Conservation (phyloP, 2,113 vertebrate species). For the Esox niger region DNA sequence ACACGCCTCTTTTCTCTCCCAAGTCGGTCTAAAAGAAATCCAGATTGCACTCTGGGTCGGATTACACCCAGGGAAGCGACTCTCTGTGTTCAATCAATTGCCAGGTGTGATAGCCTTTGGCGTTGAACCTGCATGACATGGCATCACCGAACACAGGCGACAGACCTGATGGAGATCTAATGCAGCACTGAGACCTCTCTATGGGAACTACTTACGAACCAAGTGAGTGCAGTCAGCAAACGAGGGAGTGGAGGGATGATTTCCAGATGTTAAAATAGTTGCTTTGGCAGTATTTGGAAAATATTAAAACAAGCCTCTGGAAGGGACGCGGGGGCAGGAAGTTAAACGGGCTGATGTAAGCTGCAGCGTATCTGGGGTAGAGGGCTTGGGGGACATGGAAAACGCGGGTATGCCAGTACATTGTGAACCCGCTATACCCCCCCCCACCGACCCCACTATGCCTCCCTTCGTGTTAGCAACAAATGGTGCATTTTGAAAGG, state of each 20-base stretch:
- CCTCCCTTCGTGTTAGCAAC: constrained; percentile 44
- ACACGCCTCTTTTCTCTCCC: constrained; percentile 62
- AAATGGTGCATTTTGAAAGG: constrained; percentile 31
- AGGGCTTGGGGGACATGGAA: constrained; percentile 15
- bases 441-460: neutral
- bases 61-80: neutral
- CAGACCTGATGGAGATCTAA: constrained; percentile 43
- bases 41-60: neutral
- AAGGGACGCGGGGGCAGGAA: constrained; percentile 29
- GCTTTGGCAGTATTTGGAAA: constrained; percentile 62
- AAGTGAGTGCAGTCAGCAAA: constrained; percentile 67
- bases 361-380: constrained; percentile 15
- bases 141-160: constrained; percentile 32
- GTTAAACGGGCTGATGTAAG: constrained; percentile 44
- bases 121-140: constrained; percentile 10
- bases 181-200: constrained; percentile 38
- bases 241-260: constrained; percentile 55
- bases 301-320: constrained; percentile 46
- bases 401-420: constrained; percentile 12
- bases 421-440: too few species aligned
- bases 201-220: constrained; percentile 68
- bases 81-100: constrained; percentile 1
- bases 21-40: constrained; percentile 13
- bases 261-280: constrained; percentile 73
- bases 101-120: constrained; percentile 8